Percentiles rank a stretch among this genome's conserved stretches.
Conservation (phyloP, 1,140 invertebrate genomes). For the Schlechtendalia chinensis region DNA sequence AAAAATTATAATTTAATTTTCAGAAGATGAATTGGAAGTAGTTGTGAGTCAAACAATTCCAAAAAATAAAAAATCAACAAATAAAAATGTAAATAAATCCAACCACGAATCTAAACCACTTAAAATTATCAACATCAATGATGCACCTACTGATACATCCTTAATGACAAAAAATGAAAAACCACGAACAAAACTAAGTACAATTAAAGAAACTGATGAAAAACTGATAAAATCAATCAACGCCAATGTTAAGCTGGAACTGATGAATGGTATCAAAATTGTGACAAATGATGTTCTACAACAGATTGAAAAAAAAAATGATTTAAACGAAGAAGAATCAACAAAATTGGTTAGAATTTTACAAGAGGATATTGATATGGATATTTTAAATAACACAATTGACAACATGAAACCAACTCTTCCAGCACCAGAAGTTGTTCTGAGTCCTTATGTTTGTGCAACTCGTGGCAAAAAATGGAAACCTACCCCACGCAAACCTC, state of each 20-base stretch:
- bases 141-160: constrained; percentile 28
- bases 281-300: background rate
- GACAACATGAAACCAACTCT: background rate
- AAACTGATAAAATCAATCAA: background rate
- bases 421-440: background rate
- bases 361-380: background rate
- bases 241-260: background rate
- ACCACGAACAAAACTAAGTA: constrained; percentile 3
- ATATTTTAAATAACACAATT: constrained; percentile 18
- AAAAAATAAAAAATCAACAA: constrained; percentile 8
- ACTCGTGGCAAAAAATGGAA: constrained; percentile 38
- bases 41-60: background rate
- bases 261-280: background rate
- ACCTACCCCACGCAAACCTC: constrained; percentile 31
- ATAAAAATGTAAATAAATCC: background rate
- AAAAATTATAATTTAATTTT: background rate
- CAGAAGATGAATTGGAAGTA: background rate
- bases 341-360: background rate
- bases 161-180: background rate
- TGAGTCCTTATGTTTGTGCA: constrained; percentile 41
- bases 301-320: background rate
- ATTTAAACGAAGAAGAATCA: background rate
- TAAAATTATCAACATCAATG: background rate
- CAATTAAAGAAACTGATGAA: constrained; percentile 43
- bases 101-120: background rate